These are phyloP conservation scores for Acronicta aceris DNA, from an alignment of 2,888 invertebrate genomes.

Conservation along the genomic window DNA sequence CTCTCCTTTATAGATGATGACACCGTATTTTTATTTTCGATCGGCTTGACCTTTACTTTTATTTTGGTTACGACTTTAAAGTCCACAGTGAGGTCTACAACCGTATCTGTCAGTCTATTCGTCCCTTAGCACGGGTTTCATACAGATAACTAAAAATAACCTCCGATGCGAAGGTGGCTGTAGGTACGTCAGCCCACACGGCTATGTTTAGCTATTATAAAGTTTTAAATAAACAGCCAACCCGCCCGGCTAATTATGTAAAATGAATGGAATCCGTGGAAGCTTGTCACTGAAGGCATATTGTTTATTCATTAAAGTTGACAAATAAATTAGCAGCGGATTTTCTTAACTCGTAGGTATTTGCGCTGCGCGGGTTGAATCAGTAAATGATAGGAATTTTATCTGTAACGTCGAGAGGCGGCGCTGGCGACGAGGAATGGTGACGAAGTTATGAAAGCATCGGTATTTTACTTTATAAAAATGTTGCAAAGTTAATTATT, in stretches of 20 bases:
- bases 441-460: not conserved
- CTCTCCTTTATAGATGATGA: not conserved
- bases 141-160: not conserved
- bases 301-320: constrained; percentile 58
- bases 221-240: constrained; percentile 30
- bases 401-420: not conserved
- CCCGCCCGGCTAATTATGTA: constrained; percentile 33
- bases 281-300: constrained; percentile 33
- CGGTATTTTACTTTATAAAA: not conserved
- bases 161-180: not conserved
- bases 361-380: constrained; percentile 20
- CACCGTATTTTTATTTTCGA: not conserved
- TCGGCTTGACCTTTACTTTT: not conserved
- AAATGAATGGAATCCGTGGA: constrained; percentile 44
- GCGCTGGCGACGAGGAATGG: not conserved
- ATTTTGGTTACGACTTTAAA: too few relatives aligned
- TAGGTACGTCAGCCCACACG: not conserved
- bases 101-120: not conserved
- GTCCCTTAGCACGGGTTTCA: not conserved
- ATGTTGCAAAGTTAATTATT: too few relatives aligned
- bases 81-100: too few relatives aligned
- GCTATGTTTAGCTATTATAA: not conserved
- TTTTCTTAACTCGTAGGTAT: constrained; percentile 30
- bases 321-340: constrained; percentile 54
- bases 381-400: constrained; percentile 34